Conservation (phyloP, 1,140 invertebrate species). For the Tetramorium simillimum region DNA sequence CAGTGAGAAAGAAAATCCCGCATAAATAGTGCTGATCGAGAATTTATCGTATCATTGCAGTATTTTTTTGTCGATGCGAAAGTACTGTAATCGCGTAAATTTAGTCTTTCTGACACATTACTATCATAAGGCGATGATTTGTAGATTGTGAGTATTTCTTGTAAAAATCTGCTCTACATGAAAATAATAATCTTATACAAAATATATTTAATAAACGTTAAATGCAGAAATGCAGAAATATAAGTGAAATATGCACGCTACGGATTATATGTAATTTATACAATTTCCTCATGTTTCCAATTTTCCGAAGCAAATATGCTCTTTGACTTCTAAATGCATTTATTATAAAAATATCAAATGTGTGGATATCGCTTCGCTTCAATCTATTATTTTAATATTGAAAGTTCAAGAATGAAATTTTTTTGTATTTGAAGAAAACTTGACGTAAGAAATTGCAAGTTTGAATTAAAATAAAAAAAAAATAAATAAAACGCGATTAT, state of each 20-base stretch:
- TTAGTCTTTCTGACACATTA: neutral
- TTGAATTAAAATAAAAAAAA: neutral
- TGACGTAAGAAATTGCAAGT: neutral
- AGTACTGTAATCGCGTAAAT: neutral
- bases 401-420: neutral
- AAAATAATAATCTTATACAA: neutral
- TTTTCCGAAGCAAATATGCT: neutral
- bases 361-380: neutral
- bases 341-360: neutral
- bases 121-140: neutral
- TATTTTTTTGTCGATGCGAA: neutral
- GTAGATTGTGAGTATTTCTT: neutral
- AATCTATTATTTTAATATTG: neutral
- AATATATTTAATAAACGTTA: neutral
- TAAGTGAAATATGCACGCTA: neutral
- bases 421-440: neutral
- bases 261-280: neutral
- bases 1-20: constrained; percentile 17
- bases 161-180: neutral
- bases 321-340: neutral
- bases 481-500: neutral
- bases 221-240: constrained; percentile 1
- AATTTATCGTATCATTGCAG: neutral
- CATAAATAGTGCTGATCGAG: constrained; percentile 23
- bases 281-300: neutral